phyloP scores from a whole-genome alignment of 2,888 invertebrate species.

The Hirtodrosophila cameraria region DNA sequence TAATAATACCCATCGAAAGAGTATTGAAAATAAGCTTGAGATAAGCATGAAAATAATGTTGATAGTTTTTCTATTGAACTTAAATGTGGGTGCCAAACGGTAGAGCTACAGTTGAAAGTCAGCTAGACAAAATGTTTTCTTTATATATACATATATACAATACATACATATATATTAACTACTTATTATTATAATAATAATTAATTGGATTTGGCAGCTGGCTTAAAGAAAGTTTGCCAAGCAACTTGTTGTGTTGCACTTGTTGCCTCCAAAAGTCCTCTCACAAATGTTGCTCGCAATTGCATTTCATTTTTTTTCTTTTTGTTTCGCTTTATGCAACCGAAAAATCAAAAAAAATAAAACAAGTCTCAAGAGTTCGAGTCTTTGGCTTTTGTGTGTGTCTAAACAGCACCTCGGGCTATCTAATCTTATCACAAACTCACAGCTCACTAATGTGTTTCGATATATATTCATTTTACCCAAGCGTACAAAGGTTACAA shows the following conservation, averaged over 20 bases:
- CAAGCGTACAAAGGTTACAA: slow-evolving; percentile 52
- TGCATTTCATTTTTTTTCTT: slow-evolving; percentile 3
- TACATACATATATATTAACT: slow-evolving; percentile 45
- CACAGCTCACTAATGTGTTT: slow-evolving; percentile 45
- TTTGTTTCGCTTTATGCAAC: slow-evolving; percentile 17
- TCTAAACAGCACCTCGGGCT: neutral
- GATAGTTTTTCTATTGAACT: slow-evolving; percentile 66
- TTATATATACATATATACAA: too few relatives aligned
- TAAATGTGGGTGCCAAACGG: slow-evolving; percentile 24
- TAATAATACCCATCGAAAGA: too few relatives aligned
- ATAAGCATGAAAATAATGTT: slow-evolving; percentile 58
- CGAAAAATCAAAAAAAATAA: too few relatives aligned
- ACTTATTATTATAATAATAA: slow-evolving; percentile 63
- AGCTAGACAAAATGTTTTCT: slow-evolving; percentile 13
- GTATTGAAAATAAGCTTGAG: too few relatives aligned
- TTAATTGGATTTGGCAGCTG: slow-evolving; percentile 66
- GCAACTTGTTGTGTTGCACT: neutral
- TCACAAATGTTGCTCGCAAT: slow-evolving; percentile 2
- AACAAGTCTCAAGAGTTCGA: slow-evolving; percentile 4
- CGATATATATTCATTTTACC: slow-evolving; percentile 27
- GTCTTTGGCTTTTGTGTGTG: slow-evolving; percentile 8
- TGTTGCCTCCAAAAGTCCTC: too few relatives aligned
- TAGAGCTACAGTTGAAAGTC: slow-evolving; percentile 37
- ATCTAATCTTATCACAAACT: slow-evolving; percentile 71
- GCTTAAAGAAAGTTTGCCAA: slow-evolving; percentile 40